Evolutionary conservation across 2,113 vertebrate genomes (phyloP).

Genomic region (Cryptotis parvus): DNA sequence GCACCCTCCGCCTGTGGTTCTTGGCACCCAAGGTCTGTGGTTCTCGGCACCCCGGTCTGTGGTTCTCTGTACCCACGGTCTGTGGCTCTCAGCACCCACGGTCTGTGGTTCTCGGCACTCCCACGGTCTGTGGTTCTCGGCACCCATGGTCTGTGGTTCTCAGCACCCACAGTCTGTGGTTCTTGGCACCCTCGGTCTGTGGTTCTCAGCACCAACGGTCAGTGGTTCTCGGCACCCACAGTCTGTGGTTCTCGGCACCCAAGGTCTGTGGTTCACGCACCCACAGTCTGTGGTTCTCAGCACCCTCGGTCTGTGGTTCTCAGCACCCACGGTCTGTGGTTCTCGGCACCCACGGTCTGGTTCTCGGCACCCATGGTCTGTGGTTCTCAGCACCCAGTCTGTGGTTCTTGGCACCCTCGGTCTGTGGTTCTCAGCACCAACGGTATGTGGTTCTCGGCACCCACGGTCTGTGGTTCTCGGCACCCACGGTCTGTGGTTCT

Average conservation of each 20-base stretch:
- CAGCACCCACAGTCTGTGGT: not conserved
- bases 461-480: too few species aligned
- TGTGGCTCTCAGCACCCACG: not conserved
- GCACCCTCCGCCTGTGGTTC: too few species aligned
- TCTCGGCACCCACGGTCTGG: not conserved
- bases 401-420: not conserved
- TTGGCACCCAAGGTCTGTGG: not conserved
- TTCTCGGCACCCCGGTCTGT: not conserved
- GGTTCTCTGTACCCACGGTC: not conserved
- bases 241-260: not conserved
- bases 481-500: not conserved
- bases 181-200: not conserved
- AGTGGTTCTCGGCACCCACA: not conserved
- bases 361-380: not conserved
- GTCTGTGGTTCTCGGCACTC: not conserved
- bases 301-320: too few species aligned
- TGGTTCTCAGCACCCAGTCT: not conserved
- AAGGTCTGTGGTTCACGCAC: too few species aligned
- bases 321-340: not conserved
- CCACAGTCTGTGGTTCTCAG: too few species aligned
- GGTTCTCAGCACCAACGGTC: not conserved
- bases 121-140: too few species aligned
- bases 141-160: too few species aligned
- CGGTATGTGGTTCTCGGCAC: too few species aligned
- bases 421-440: not conserved